Evolutionary conservation across 35 echinoderm and acorn worm genomes (phyloP), one percentile per base, ranked within the genome.

Genomic region (Apostichopus japonicus): DNA sequence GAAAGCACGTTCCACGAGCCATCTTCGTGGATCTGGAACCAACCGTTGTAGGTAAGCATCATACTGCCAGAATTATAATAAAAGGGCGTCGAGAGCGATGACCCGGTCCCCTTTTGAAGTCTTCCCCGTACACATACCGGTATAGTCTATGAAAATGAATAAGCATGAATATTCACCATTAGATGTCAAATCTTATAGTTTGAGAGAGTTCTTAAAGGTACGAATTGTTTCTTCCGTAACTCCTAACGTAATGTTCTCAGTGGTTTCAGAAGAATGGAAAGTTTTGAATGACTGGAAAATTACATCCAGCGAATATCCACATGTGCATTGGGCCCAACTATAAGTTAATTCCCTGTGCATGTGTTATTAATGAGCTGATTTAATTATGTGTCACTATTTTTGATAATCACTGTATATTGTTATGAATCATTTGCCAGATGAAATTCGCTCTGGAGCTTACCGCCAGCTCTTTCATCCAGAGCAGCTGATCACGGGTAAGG

Each of bases 391-490:
- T 44, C 33, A 44, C 33, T 44, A 44, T 44, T 44, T 44, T 44
- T 44, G 33, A 44, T 44, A 44, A 44, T 44, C 33, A 44, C 2
- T 44, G 33, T 4, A 44, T 44, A 4, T 44, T 44, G 33, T 44
- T 44, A 44, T 44, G 33, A 44, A 44, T 44, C 33, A 44, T 27
- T 67, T 71, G 44, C 7, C 87, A 95, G 94, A 93, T 96, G 94
- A 96, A 77, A 75, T 96, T 33, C 92, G 94, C 17, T 86, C 58
- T 8, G 94, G 91, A 10, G 4, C 91, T 9, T 92, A 92, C 79
- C 79, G 91, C 21, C 79, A 92, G 62, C 91, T 92, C 52, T 92
- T 92, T 23, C 91, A 92, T 55, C 91, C 91, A 13, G 91, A 92
- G 33, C 91, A 92, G 19, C 78, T 92, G 10, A 92, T 92, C 76